Percentiles rank a stretch among this genome's conserved stretches.
phyloP scores from a whole-genome alignment of 2,797 vertebrate genomes.

The Podarcis lilfordi region DNA sequence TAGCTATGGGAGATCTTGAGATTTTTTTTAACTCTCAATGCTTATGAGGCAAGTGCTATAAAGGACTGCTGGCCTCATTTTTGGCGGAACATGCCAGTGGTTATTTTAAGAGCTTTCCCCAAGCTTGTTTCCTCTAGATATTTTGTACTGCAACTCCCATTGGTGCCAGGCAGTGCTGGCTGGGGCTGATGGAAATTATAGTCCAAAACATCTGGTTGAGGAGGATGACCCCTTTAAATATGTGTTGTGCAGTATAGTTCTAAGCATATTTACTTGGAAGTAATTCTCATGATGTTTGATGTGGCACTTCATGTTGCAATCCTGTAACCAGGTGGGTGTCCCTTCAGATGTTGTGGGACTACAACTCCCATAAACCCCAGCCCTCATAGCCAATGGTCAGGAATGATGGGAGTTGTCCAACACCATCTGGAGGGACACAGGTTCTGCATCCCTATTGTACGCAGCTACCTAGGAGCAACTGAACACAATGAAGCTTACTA shows the following conservation, averaged over 20 bases:
- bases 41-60: fast-evolving
- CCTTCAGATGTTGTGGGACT: too few species aligned
- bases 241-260: not conserved
- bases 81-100: fast-evolving
- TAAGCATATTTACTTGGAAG: not conserved
- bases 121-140: too few species aligned
- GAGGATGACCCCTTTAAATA: not conserved
- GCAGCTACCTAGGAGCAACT: not conserved
- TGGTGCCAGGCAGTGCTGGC: too few species aligned
- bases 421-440: too few species aligned
- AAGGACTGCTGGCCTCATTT: not conserved
- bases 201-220: too few species aligned
- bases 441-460: too few species aligned
- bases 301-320: not conserved
- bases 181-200: too few species aligned
- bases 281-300: not conserved
- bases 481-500: not conserved
- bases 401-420: too few species aligned
- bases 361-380: too few species aligned
- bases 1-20: not conserved
- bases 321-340: too few species aligned
- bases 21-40: not conserved
- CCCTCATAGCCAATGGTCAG: too few species aligned
- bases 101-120: not conserved
- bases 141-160: too few species aligned